A percentile compares a stretch with the other conserved stretches of the same genome.
Conservation (phyloP, 2,797 vertebrate genomes). For the Pangasius mekongensis region DNA sequence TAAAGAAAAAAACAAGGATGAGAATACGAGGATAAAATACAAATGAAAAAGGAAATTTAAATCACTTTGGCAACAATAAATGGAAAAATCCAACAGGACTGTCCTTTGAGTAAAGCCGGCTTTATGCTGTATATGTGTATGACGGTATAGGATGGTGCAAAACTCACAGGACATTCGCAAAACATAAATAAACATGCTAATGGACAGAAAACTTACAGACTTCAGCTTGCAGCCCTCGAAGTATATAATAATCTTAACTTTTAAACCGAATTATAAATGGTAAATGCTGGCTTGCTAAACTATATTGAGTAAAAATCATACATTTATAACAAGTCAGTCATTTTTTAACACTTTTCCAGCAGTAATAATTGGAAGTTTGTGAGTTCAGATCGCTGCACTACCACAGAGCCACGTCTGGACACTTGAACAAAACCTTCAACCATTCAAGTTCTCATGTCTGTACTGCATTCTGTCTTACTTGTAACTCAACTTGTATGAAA, state of each 20-base stretch:
- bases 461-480: background rate
- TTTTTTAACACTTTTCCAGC: background rate
- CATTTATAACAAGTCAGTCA: background rate
- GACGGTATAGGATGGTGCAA: background rate
- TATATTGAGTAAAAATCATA: background rate
- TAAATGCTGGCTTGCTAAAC: background rate
- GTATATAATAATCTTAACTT: background rate
- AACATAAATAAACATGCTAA: background rate
- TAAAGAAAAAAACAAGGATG: background rate
- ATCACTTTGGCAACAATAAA: background rate
- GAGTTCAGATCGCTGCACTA: background rate
- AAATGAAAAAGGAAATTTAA: background rate
- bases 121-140: background rate
- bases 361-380: background rate
- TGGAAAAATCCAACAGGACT: background rate
- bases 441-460: background rate
- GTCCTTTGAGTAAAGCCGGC: too few relatives aligned
- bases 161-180: background rate
- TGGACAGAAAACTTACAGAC: background rate
- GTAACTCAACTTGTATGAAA: background rate
- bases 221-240: background rate
- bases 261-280: background rate
- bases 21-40: background rate
- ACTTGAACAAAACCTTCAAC: background rate
- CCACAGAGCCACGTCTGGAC: background rate